Conservation (phyloP, 2,113 vertebrate species). For the Thamnaconus septentrionalis region DNA sequence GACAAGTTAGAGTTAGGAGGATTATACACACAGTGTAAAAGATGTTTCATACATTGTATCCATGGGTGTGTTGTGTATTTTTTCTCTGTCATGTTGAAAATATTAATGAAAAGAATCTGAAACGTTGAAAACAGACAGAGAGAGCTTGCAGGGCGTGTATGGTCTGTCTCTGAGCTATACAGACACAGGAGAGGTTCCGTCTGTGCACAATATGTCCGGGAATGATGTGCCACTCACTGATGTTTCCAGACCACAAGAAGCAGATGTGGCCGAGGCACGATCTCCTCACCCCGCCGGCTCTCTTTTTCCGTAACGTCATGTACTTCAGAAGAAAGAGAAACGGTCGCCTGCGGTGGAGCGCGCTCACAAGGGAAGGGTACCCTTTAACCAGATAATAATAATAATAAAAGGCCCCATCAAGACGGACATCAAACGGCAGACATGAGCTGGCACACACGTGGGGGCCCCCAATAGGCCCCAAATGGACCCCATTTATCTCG, state of each 20-base stretch:
- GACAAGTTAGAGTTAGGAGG: too few relatives aligned
- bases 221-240: conserved; percentile 25
- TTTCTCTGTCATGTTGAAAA: too few relatives aligned
- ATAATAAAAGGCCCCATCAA: neutral
- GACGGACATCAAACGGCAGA: conserved; percentile 42
- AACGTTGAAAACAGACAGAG: neutral
- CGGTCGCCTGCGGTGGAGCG: conserved; percentile 36
- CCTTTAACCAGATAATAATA: conserved; percentile 26
- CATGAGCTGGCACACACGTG: conserved; percentile 56
- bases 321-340: conserved; percentile 30
- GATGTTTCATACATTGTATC: too few relatives aligned
- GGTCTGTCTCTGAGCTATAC: neutral
- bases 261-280: conserved; percentile 23
- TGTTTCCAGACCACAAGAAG: conserved; percentile 44
- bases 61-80: too few relatives aligned
- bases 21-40: too few relatives aligned
- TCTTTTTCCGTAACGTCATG: conserved; percentile 45
- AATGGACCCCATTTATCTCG: conserved; percentile 20
- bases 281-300: conserved; percentile 30
- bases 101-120: neutral
- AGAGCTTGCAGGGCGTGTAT: neutral
- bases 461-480: neutral
- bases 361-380: conserved; percentile 28
- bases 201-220: conserved; percentile 20
- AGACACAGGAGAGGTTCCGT: conserved; percentile 16